phyloP scores from a whole-genome alignment of 2,888 invertebrate genomes.

The Myopa tessellatipennis region DNA sequence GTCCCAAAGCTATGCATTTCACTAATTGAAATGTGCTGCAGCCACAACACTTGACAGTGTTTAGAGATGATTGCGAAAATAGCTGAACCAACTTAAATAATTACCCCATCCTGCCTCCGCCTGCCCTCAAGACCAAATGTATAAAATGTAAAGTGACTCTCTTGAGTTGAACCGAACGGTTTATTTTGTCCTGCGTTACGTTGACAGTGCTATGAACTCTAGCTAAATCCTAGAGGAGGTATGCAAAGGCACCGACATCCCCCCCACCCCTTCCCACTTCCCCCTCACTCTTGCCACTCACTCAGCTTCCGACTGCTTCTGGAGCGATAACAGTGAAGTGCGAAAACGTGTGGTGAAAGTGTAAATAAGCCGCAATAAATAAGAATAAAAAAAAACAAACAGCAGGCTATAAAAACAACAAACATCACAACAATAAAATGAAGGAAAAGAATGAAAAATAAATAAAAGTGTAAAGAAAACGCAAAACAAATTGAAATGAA shows the following conservation, averaged over 20 bases:
- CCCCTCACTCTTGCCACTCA: neutral
- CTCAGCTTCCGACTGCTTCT: neutral
- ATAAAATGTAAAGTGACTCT: neutral
- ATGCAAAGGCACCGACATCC: neutral
- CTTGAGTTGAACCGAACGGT: neutral
- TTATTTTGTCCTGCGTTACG: neutral
- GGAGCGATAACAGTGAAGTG: slow-evolving; percentile 28
- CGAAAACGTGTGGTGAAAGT: slow-evolving; percentile 34
- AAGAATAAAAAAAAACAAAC: slow-evolving; percentile 27
- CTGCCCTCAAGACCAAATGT: neutral
- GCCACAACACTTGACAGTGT: slow-evolving; percentile 29
- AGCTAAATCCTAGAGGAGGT: too few species aligned
- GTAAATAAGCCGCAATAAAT: slow-evolving; percentile 39
- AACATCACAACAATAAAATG: slow-evolving; percentile 24
- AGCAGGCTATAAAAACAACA: slow-evolving; percentile 25
- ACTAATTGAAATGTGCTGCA: slow-evolving; percentile 61
- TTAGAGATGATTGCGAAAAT: slow-evolving; percentile 17
- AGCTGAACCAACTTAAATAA: neutral
- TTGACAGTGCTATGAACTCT: slow-evolving; percentile 9
- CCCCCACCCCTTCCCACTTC: neutral
- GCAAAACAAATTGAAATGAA: slow-evolving; percentile 43
- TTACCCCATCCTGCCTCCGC: neutral
- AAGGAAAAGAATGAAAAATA: neutral
- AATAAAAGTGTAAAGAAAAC: slow-evolving; percentile 25
- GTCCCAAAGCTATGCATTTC: slow-evolving; percentile 61